Percentiles rank a stretch among this genome's conserved stretches.
Evolutionary conservation across 64 coral and sea anemone species (phyloP).

Genomic region (Montipora sp.): DNA sequence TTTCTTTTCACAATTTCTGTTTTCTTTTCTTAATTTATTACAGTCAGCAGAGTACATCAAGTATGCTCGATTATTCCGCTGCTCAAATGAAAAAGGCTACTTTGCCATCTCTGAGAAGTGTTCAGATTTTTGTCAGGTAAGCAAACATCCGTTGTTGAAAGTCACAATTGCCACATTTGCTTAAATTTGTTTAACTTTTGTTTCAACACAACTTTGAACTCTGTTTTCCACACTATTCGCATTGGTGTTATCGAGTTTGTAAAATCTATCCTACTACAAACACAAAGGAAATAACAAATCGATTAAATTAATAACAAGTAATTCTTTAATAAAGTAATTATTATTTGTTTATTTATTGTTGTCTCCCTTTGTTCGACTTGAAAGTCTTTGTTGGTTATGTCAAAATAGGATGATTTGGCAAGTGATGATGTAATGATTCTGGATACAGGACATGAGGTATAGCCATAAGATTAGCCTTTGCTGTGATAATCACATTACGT

Average conservation of each 20-base stretch:
- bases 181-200: too few relatives aligned
- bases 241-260: too few relatives aligned
- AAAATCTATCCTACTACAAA: too few relatives aligned
- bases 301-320: too few relatives aligned
- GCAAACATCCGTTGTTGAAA: neutral
- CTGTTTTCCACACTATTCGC: too few relatives aligned
- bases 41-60: constrained; percentile 89
- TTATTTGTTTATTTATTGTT: too few relatives aligned
- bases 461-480: neutral
- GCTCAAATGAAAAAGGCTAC: constrained; percentile 95
- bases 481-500: neutral
- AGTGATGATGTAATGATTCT: constrained; percentile 99
- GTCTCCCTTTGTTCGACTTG: too few relatives aligned
- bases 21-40: neutral
- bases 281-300: too few relatives aligned
- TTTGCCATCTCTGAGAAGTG: constrained; percentile 98
- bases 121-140: constrained; percentile 98
- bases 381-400: neutral
- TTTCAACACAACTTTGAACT: too few relatives aligned
- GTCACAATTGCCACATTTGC: too few relatives aligned
- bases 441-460: constrained; percentile 92
- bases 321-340: too few relatives aligned
- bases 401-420: constrained; percentile 86
- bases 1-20: neutral
- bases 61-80: constrained; percentile 85